These are phyloP conservation scores for Macrobrachium nipponense DNA, from an alignment of 1,140 invertebrate genomes.

Conservation along the genomic window DNA sequence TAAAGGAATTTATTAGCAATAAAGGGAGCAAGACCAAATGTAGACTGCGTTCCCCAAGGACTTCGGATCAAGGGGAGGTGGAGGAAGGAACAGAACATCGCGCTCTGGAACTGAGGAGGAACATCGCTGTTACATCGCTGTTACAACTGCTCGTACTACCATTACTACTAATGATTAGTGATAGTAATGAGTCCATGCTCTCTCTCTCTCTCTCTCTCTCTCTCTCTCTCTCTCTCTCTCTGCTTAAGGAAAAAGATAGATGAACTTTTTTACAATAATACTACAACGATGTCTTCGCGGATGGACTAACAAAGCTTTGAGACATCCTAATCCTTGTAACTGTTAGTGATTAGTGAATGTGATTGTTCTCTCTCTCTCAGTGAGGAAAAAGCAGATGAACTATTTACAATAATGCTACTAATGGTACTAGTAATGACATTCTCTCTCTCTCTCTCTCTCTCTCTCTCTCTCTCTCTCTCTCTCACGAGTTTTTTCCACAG, in stretches of 20 bases:
- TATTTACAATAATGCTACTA: too few species aligned
- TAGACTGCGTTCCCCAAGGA: conserved; percentile 39
- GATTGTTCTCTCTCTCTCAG: neutral
- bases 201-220: neutral
- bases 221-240: neutral
- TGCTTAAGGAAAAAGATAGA: too few species aligned
- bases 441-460: neutral
- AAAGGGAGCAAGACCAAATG: conserved; percentile 56
- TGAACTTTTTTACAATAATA: too few species aligned
- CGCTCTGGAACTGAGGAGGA: too few species aligned
- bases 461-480: neutral
- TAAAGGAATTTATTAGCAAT: conserved; percentile 63
- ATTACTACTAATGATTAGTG: neutral
- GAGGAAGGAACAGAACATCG: neutral
- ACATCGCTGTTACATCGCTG: neutral
- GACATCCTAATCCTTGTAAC: too few species aligned
- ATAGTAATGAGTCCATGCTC: neutral
- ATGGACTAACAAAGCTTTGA: too few species aligned
- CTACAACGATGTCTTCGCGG: too few species aligned
- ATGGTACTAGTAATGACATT: too few species aligned
- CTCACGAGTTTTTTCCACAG: too few species aligned
- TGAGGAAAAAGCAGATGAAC: too few species aligned
- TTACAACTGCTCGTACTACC: neutral
- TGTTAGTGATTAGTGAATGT: too few species aligned
- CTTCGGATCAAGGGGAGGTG: conserved; percentile 35